A percentile compares a stretch with the other conserved stretches of the same genome.
Conservation (phyloP, 2,888 invertebrate species). For the Mystacides longicornis region DNA sequence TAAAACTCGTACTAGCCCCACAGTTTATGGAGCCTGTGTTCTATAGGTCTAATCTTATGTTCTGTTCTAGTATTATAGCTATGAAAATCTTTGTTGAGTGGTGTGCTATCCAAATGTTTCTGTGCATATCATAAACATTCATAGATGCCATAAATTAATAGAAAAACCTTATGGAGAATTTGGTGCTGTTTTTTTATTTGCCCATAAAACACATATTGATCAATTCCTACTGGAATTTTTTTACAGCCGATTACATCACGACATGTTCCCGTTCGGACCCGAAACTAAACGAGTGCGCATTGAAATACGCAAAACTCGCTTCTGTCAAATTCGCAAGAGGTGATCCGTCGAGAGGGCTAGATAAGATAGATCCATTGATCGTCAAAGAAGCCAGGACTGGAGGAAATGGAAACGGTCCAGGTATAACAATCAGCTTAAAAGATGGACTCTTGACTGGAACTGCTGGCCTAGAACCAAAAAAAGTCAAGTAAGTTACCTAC, state of each 20-base stretch:
- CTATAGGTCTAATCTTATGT: too few species aligned
- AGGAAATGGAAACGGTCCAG: constrained; percentile 5
- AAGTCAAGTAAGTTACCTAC: constrained; percentile 22
- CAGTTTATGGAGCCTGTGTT: too few species aligned
- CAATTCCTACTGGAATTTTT: not conserved
- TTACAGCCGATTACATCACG: constrained; percentile 34
- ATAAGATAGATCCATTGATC: constrained; percentile 17
- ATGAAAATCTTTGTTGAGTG: too few species aligned
- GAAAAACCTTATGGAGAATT: too few species aligned
- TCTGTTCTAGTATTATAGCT: too few species aligned
- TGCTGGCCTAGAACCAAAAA: constrained; percentile 13
- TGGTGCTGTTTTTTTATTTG: too few species aligned
- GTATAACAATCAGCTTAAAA: constrained; percentile 13
- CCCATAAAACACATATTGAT: too few species aligned
- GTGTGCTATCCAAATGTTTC: too few species aligned
- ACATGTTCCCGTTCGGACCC: constrained; percentile 32
- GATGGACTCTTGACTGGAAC: constrained; percentile 14
- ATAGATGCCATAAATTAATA: too few species aligned
- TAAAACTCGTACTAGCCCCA: too few species aligned
- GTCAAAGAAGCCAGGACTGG: constrained; percentile 15
- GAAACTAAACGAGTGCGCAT: constrained; percentile 32
- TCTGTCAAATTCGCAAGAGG: constrained; percentile 17
- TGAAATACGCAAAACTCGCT: constrained; percentile 10
- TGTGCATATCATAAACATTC: too few species aligned
- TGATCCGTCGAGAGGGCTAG: constrained; percentile 15